Conservation (phyloP, 2,888 invertebrate species). For the Sipha maydis region DNA sequence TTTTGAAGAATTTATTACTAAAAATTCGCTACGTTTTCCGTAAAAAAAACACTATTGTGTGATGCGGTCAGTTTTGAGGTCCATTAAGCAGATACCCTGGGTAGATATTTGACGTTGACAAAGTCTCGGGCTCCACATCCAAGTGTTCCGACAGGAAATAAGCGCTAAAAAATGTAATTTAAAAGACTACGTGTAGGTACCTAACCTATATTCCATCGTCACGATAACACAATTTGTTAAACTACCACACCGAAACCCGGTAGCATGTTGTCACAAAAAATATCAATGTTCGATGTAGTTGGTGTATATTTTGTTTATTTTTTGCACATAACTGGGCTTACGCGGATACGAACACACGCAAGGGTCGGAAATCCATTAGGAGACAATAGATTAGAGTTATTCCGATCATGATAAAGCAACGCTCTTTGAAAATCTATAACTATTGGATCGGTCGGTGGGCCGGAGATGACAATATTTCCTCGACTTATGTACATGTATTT, state of each 20-base stretch:
- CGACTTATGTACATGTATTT: neutral
- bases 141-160: constrained; percentile 37
- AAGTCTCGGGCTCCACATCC: constrained; percentile 7
- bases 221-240: constrained; percentile 41
- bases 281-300: neutral
- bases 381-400: constrained; percentile 23
- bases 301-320: neutral
- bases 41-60: constrained; percentile 15
- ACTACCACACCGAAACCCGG: constrained; percentile 20
- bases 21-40: neutral
- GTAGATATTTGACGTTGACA: constrained; percentile 49
- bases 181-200: neutral
- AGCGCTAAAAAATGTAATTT: constrained; percentile 10
- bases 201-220: neutral
- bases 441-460: neutral
- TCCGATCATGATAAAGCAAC: neutral
- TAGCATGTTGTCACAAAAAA: constrained; percentile 49
- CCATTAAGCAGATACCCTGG: constrained; percentile 49
- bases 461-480: neutral
- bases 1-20: neutral
- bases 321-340: constrained; percentile 24
- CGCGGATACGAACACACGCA: constrained; percentile 9
- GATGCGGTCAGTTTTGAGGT: constrained; percentile 62
- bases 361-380: constrained; percentile 53
- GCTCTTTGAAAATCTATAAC: constrained; percentile 12